A percentile compares a stretch with the other conserved stretches of the same genome.
Evolutionary conservation across 2,797 vertebrate genomes (phyloP).

Genomic region (Pantherophis alleghaniensis): DNA sequence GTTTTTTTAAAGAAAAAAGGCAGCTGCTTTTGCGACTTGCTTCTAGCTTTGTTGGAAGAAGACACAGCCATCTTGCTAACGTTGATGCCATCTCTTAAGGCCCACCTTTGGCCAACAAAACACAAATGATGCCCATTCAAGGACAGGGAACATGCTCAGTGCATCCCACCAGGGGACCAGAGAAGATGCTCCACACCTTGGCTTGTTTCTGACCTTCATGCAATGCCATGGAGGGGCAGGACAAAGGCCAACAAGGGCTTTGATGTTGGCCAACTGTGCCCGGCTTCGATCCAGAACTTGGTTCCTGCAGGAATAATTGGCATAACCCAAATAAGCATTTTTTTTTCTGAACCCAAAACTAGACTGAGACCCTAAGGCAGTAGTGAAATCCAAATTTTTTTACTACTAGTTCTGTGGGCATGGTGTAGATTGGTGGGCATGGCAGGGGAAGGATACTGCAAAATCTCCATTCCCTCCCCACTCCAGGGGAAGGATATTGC

Average conservation of each 20-base stretch:
- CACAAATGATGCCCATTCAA: neutral
- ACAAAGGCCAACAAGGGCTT: constrained; percentile 53
- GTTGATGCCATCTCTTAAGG: neutral
- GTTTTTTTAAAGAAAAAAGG: neutral
- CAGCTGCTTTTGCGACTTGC: neutral
- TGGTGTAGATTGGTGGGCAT: no score
- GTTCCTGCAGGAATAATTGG: neutral
- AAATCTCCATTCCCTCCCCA: no score
- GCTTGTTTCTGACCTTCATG: neutral
- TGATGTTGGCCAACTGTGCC: constrained; percentile 83
- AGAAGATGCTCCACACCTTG: neutral
- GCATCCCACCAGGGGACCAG: neutral
- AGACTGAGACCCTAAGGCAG: neutral
- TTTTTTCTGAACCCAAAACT: neutral
- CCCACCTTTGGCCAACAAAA: neutral
- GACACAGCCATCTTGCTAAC: neutral
- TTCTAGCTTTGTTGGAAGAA: neutral
- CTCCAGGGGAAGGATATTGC: no score
- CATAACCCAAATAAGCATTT: neutral
- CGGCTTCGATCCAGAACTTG: constrained; percentile 67
- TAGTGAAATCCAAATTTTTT: no score
- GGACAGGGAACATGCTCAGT: neutral
- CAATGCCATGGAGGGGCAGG: neutral
- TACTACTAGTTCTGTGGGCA: no score
- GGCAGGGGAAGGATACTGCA: no score